Evolutionary conservation across 2,888 invertebrate species (phyloP).

Genomic region (Chydorus sphaericus): DNA sequence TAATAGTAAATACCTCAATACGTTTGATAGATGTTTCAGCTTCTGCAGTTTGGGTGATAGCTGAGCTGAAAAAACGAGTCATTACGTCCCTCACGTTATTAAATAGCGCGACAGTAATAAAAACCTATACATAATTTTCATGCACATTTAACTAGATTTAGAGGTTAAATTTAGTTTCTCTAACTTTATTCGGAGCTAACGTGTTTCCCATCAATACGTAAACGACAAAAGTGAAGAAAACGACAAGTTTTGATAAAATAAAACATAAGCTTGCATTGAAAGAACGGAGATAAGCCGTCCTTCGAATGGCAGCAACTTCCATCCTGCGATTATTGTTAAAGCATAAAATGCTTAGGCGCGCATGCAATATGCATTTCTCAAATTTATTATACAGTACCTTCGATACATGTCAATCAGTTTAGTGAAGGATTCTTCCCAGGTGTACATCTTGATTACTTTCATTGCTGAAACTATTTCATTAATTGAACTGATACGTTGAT

Average conservation of each 20-base stretch:
- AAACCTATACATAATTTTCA: slow-evolving; percentile 43
- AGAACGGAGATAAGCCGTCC: slow-evolving; percentile 25
- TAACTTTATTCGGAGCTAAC: slow-evolving; percentile 27
- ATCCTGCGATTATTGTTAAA: slow-evolving; percentile 27
- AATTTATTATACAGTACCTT: not conserved
- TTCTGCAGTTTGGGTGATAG: slow-evolving; percentile 66
- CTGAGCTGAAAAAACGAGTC: slow-evolving; percentile 73
- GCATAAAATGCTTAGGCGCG: no score
- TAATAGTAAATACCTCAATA: slow-evolving; percentile 33
- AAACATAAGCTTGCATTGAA: slow-evolving; percentile 31
- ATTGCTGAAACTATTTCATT: slow-evolving; percentile 38
- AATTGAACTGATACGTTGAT: slow-evolving; percentile 37
- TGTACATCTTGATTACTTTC: slow-evolving; percentile 40
- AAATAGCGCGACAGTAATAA: slow-evolving; percentile 79
- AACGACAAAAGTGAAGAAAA: slow-evolving; percentile 29
- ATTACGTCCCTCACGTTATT: slow-evolving; percentile 46
- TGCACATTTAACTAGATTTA: slow-evolving; percentile 12
- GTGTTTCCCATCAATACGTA: slow-evolving; percentile 26
- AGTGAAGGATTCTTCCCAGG: slow-evolving; percentile 39
- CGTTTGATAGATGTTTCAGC: slow-evolving; percentile 53
- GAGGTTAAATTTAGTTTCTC: not conserved
- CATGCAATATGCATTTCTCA: not conserved
- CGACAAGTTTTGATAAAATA: slow-evolving; percentile 31
- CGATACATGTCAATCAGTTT: slow-evolving; percentile 22
- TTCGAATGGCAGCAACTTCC: slow-evolving; percentile 27